Base-by-base conservation (phyloP, 2,113 vertebrate species). In the Corydoras maculifer region DNA sequence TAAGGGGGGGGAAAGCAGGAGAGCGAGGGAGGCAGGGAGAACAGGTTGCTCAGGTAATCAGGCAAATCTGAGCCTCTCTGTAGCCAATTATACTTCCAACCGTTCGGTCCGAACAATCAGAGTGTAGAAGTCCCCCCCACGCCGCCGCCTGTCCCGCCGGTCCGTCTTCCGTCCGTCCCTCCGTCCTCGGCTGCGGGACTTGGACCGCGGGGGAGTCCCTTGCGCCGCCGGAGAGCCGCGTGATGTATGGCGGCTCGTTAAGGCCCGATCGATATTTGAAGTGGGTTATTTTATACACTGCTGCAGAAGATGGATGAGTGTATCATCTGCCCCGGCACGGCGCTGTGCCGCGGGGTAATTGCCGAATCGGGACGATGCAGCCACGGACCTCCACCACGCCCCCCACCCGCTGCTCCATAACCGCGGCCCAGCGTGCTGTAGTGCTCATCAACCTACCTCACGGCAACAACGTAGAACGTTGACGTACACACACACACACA, bases 1-100 rank as follows among this genome's bases (percentile, higher is more conserved):
- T 79, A 78, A 70, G 76, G 72, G 73, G 54, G 74, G 9, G 18
- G 18, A 2, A 2, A 25, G 18, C 18, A 25, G 18, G 18, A 25
- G 18, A 25, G 18, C 18, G 18, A 25, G 18, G 18, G 18, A 25
- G 18, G 18, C 18, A 25, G 18, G 18, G 18, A 25, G 18, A 25
- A 25, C 65, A 66, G 68, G 48, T 81, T 83, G 73, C 78, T 82
- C 79, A 73, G 48, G 68, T 86, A 82, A 86, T 86, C 82, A 84
- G 79, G 50, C 65, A 65, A 18, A 63, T 69, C 64, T 60, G 18
- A 25, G 18, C 18, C 18, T 25, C 18, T 25, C 18, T 25, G 1
- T 25, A 25, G 18, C 18, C 18, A 25, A 25, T 25, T 25, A 25
- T 25, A 25, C 18, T 2, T 25, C 18, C 18, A 25, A 25, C 18